Percentiles rank a stretch among this genome's conserved stretches.
Evolutionary conservation across 2,888 invertebrate genomes (phyloP).

Genomic region (Pristionchus maxplancki): DNA sequence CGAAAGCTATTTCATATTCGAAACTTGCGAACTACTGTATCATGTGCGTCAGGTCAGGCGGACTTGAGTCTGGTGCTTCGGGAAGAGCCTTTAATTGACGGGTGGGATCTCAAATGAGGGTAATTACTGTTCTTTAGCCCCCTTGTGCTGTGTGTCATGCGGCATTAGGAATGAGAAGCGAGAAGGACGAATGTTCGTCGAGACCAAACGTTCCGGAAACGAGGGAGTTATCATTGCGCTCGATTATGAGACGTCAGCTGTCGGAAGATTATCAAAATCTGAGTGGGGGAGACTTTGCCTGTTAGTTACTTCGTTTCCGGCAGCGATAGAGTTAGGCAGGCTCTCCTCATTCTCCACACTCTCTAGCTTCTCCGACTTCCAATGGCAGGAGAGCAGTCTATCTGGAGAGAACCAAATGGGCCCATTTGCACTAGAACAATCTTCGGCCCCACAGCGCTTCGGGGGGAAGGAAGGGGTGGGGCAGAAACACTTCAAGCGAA

Average conservation of each 20-base stretch:
- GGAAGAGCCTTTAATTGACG: not conserved
- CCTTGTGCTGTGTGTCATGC: not conserved
- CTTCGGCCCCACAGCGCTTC: not conserved
- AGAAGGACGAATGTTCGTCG: not conserved
- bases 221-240: not conserved
- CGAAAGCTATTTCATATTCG: not conserved
- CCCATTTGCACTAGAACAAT: constrained; percentile 42
- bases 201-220: constrained; percentile 25
- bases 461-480: not conserved
- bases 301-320: constrained; percentile 43
- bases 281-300: not conserved
- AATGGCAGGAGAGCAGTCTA: not conserved
- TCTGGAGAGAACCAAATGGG: not conserved
- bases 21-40: not conserved
- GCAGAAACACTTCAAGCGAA: constrained; percentile 1
- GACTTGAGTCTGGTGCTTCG: constrained; percentile 1
- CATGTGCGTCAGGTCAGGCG: not conserved
- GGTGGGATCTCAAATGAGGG: not conserved
- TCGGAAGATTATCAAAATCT: not conserved
- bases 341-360: not conserved
- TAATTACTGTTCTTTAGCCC: constrained; percentile 23
- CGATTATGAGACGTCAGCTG: not conserved
- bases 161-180: constrained; percentile 10
- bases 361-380: not conserved
- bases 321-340: not conserved